These are phyloP conservation scores for Rynchops niger DNA, from an alignment of 2,113 vertebrate species.

Conservation along the genomic window DNA sequence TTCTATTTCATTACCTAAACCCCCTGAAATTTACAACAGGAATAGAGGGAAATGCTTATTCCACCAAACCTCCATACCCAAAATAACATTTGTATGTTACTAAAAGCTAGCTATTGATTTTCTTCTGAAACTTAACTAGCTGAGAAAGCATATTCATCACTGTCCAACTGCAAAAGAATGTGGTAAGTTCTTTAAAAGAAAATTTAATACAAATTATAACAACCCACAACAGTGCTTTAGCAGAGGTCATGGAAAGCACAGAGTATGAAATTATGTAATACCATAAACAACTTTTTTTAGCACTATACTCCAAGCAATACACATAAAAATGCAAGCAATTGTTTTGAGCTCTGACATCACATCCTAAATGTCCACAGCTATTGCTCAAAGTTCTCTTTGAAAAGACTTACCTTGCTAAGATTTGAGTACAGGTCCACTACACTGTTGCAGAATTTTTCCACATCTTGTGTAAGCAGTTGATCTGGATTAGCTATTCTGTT, in stretches of 20 bases:
- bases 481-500: conserved; percentile 97
- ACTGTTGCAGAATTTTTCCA: conserved; percentile 98
- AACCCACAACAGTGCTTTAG: background rate
- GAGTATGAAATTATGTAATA: background rate
- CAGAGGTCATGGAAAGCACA: background rate
- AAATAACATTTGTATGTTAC: background rate
- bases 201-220: background rate
- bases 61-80: background rate
- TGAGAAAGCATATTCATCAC: background rate
- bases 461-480: conserved; percentile 96
- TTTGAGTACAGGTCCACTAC: conserved; percentile 98
- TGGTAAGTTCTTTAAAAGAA: background rate
- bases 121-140: background rate
- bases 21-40: background rate
- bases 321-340: background rate
- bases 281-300: background rate
- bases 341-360: background rate
- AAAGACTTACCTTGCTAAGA: conserved; percentile 90
- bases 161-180: background rate
- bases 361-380: background rate
- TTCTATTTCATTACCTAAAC: background rate
- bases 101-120: background rate
- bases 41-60: background rate
- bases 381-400: background rate
- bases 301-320: background rate